Conservation (phyloP, 2,113 vertebrate species). For the Alethe castanea region DNA sequence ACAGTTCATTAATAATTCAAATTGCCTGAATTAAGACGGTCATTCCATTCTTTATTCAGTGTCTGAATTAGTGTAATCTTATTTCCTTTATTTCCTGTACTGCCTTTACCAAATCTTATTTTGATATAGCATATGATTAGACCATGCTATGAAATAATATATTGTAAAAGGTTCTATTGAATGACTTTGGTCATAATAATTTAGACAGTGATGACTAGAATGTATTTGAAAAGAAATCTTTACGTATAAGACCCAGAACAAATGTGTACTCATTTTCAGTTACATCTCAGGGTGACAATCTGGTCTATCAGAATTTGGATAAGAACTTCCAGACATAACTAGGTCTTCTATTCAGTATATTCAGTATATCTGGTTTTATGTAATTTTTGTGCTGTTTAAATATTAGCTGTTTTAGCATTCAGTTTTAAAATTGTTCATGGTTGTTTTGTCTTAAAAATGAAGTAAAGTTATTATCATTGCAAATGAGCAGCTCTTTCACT, state of each 20-base stretch:
- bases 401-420: neutral
- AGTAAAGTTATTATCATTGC: neutral
- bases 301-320: neutral
- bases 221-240: neutral
- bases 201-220: neutral
- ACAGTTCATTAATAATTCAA: conserved; percentile 68
- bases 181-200: neutral
- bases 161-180: neutral
- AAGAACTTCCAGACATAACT: neutral
- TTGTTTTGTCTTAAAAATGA: neutral
- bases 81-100: conserved; percentile 69
- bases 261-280: neutral
- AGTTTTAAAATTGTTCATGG: neutral
- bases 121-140: conserved; percentile 36
- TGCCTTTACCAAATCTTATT: conserved; percentile 61
- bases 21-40: conserved; percentile 62
- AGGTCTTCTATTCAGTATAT: neutral
- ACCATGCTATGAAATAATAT: neutral
- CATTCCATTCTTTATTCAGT: conserved; percentile 65
- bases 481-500: neutral
- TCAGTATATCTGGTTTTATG: neutral
- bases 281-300: neutral
- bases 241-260: neutral
- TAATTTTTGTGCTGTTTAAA: neutral
- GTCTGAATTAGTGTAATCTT: conserved; percentile 66